A percentile compares a stretch with the other conserved stretches of the same genome.
phyloP scores from a whole-genome alignment of 2,113 vertebrate species.

The Coracopsis vasa region DNA sequence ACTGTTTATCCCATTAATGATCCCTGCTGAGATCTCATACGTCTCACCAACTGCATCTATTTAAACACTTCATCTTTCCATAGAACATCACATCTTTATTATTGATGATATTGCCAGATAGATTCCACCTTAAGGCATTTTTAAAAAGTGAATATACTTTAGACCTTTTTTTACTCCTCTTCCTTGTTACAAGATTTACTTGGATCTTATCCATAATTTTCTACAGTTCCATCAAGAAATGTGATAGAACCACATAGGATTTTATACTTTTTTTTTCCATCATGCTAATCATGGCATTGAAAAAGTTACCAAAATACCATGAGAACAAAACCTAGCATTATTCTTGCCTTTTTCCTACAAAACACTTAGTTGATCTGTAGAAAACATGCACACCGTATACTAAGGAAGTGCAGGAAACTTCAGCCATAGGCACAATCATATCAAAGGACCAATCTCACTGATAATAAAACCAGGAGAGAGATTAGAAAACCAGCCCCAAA shows the following conservation, averaged over 20 bases:
- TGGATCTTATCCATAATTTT: neutral
- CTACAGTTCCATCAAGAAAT: neutral
- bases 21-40: neutral
- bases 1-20: neutral
- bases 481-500: neutral
- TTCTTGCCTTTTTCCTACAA: neutral
- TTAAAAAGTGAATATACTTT: neutral
- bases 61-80: neutral
- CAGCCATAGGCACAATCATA: neutral
- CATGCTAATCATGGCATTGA: neutral
- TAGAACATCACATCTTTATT: neutral
- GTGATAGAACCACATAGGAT: rapidly evolving
- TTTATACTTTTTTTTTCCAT: neutral
- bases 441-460: neutral
- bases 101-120: neutral
- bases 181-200: neutral
- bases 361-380: neutral
- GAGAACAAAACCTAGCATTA: neutral
- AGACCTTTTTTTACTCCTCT: neutral
- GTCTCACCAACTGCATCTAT: neutral
- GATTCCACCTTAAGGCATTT: neutral
- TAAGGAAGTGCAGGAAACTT: neutral
- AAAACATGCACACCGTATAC: rapidly evolving
- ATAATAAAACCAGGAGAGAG: neutral
- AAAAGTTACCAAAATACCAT: neutral